These are phyloP conservation scores for Epizoanthus stellaris DNA, from an alignment of 92 coral and sea anemone genomes.

Conservation along the genomic window DNA sequence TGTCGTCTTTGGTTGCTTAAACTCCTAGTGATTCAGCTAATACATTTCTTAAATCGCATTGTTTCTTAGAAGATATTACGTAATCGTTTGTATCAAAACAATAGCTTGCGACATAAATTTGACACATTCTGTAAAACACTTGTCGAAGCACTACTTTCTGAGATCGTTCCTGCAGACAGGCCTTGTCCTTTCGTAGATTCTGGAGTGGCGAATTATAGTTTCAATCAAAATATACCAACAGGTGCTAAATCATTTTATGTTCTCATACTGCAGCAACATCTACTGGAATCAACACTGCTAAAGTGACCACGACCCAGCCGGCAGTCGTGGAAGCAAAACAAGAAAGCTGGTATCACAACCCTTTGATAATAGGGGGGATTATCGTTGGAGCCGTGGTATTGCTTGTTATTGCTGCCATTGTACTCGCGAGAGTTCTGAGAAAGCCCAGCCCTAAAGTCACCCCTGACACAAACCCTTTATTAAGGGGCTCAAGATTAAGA, in stretches of 20 bases:
- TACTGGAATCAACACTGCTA: not conserved
- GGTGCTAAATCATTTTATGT: not conserved
- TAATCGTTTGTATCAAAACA: too few relatives aligned
- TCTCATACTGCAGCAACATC: not conserved
- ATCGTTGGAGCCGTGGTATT: not conserved
- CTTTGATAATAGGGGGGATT: not conserved
- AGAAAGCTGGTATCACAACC: not conserved
- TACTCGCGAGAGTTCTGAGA: not conserved
- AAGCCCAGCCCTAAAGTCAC: constrained; percentile 1
- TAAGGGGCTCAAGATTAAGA: constrained; percentile 9
- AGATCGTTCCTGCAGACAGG: too few relatives aligned
- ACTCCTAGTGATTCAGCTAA: too few relatives aligned
- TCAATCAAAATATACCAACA: too few relatives aligned
- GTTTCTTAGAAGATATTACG: too few relatives aligned
- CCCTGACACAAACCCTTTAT: constrained; percentile 14
- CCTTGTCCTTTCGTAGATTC: too few relatives aligned
- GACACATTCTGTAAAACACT: too few relatives aligned
- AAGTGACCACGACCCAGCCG: not conserved
- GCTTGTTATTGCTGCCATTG: not conserved
- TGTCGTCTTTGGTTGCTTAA: too few relatives aligned
- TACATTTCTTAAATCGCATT: too few relatives aligned
- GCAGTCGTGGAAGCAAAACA: not conserved
- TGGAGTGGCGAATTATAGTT: too few relatives aligned
- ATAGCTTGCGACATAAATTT: too few relatives aligned
- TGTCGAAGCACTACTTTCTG: too few relatives aligned